A percentile compares a stretch with the other conserved stretches of the same genome.
phyloP scores from a whole-genome alignment of 2,888 invertebrate genomes.

The Aphodius granarius region DNA sequence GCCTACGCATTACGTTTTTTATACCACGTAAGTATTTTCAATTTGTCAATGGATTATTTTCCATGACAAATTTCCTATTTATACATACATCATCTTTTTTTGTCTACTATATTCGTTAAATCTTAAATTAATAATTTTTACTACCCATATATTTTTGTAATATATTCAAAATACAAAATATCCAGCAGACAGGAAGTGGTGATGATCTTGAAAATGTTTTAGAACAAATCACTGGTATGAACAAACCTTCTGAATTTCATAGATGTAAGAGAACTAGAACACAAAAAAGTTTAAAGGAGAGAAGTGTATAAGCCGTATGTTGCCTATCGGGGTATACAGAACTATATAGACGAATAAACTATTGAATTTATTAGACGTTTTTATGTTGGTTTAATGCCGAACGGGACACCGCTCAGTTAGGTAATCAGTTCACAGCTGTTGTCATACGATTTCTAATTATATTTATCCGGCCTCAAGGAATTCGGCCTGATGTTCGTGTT shows the following conservation, averaged over 20 bases:
- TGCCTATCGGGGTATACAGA: neutral
- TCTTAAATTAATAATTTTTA: too few species aligned
- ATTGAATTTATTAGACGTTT: neutral
- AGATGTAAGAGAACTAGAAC: too few species aligned
- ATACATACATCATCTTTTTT: neutral
- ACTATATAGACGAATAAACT: neutral
- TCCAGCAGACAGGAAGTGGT: too few species aligned
- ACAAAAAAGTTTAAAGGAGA: too few species aligned
- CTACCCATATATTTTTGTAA: too few species aligned
- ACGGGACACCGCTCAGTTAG: neutral
- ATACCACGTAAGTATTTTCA: neutral
- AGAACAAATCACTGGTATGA: too few species aligned
- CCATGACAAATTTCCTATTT: neutral
- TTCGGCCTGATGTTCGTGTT: neutral
- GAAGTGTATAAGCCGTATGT: neutral
- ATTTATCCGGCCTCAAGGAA: neutral
- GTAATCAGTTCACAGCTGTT: neutral
- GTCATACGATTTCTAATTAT: neutral
- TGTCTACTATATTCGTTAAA: neutral
- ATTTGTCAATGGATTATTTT: neutral
- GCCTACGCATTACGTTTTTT: neutral
- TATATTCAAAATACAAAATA: too few species aligned
- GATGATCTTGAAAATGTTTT: too few species aligned
- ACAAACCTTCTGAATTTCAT: too few species aligned
- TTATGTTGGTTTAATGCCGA: neutral